A percentile compares a stretch with the other conserved stretches of the same genome.
These are phyloP conservation scores for Diabrotica balteata DNA, from an alignment of 2,888 invertebrate genomes.

Conservation along the genomic window DNA sequence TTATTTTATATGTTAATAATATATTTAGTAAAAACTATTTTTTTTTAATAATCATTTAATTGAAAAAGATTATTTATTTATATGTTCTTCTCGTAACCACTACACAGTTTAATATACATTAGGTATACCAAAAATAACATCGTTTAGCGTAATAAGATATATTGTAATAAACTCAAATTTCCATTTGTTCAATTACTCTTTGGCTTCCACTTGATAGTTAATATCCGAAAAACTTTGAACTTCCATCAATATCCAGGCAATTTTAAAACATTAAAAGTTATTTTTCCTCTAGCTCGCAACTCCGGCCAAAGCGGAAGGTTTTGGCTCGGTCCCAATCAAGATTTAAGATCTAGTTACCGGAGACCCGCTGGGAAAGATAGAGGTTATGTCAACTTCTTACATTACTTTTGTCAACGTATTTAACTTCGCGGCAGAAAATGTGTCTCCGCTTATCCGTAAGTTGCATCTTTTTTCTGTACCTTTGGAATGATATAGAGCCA, in stretches of 20 bases:
- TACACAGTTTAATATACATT: no score
- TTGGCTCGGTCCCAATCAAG: slow-evolving; percentile 25
- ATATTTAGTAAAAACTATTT: no score
- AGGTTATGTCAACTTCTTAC: slow-evolving; percentile 34
- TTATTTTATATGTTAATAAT: no score
- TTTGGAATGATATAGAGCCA: background rate
- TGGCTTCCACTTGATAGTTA: background rate
- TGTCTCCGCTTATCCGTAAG: slow-evolving; percentile 25
- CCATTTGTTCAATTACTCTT: no score
- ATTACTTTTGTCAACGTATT: slow-evolving; percentile 32
- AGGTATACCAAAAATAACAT: no score
- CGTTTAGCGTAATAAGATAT: no score
- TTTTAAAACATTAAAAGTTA: slow-evolving; percentile 7
- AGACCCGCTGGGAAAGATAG: slow-evolving; percentile 24
- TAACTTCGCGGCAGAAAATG: slow-evolving; percentile 22
- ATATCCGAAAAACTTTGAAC: background rate
- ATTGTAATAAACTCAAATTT: no score
- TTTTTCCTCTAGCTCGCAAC: background rate
- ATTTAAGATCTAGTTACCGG: slow-evolving; percentile 22
- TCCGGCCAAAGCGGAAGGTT: slow-evolving; percentile 9
- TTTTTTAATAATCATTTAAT: no score
- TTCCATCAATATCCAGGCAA: slow-evolving; percentile 1
- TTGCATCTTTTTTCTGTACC: slow-evolving; percentile 22
- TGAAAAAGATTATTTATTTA: no score
- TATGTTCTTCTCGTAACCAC: no score